Percentiles rank a stretch among this genome's conserved stretches.
phyloP scores from a whole-genome alignment of 2,797 vertebrate species.

The Nyctalus aviator region DNA sequence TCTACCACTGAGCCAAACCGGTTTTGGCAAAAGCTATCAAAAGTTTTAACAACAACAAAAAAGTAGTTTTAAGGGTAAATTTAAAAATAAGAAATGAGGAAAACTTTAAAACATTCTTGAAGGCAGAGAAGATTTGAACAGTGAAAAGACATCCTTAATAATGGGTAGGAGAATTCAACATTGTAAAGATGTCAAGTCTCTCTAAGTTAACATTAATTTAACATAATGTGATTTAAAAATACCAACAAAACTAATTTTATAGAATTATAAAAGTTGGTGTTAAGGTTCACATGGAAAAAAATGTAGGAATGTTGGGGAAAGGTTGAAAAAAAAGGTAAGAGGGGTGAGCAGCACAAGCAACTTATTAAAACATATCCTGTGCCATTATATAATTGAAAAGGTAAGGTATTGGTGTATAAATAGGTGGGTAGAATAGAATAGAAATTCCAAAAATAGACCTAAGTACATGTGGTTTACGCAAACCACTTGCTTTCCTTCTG shows the following conservation, averaged over 20 bases:
- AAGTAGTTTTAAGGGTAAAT: conserved; percentile 14
- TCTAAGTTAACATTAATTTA: not conserved
- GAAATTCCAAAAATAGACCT: not conserved
- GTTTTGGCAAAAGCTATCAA: too few species aligned
- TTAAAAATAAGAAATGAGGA: conserved; percentile 3
- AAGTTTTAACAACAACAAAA: conserved; percentile 3
- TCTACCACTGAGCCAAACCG: too few species aligned
- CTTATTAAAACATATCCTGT: not conserved
- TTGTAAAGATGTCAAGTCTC: not conserved
- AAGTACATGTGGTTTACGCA: not conserved
- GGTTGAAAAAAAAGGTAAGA: not conserved
- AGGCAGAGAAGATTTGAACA: not conserved
- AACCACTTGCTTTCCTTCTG: not conserved
- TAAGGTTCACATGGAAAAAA: conserved; percentile 46
- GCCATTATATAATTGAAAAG: not conserved
- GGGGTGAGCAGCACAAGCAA: not conserved
- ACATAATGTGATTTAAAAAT: not conserved
- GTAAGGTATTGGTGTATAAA: not conserved
- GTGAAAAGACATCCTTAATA: not conserved
- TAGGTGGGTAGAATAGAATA: not conserved
- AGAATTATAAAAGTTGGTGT: conserved; percentile 34
- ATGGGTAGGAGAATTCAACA: not conserved
- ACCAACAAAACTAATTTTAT: not conserved
- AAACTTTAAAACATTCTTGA: conserved; percentile 46
- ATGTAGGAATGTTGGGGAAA: conserved; percentile 26